phyloP scores from a whole-genome alignment of 2,888 invertebrate species.

The Hesperia comma region DNA sequence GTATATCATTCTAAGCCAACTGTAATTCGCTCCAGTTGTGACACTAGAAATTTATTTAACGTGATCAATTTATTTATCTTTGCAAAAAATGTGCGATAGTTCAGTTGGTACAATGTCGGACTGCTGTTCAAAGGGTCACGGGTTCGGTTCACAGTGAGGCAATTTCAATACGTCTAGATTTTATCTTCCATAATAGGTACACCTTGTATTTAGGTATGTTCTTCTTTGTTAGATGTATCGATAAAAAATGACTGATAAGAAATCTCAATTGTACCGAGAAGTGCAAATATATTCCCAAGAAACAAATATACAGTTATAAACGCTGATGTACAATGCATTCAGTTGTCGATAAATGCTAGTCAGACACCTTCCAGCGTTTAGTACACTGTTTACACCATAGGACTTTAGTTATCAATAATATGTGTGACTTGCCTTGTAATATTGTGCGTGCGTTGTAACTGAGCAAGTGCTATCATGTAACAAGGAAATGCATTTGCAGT shows the following conservation, averaged over 20 bases:
- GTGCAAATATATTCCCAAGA: not conserved
- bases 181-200: too few relatives aligned
- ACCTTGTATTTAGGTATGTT: too few relatives aligned
- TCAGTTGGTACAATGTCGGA: too few relatives aligned
- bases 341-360: conserved; percentile 20
- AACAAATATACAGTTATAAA: conserved; percentile 11
- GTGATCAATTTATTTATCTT: not conserved
- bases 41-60: not conserved
- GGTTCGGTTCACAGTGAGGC: too few relatives aligned
- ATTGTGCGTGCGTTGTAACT: conserved; percentile 3
- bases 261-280: not conserved
- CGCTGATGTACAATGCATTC: conserved; percentile 12
- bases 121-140: too few relatives aligned
- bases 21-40: conserved; percentile 5
- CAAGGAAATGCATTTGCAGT: conserved; percentile 2
- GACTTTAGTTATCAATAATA: conserved; percentile 32
- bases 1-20: conserved; percentile 24
- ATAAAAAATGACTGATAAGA: not conserved
- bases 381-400: conserved; percentile 19
- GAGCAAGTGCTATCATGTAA: conserved; percentile 13
- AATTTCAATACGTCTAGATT: too few relatives aligned
- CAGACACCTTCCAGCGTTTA: conserved; percentile 16
- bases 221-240: too few relatives aligned
- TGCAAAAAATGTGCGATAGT: too few relatives aligned
- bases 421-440: conserved; percentile 28